phyloP scores from a whole-genome alignment of 2,113 vertebrate species.

The Elephantulus edwardii region DNA sequence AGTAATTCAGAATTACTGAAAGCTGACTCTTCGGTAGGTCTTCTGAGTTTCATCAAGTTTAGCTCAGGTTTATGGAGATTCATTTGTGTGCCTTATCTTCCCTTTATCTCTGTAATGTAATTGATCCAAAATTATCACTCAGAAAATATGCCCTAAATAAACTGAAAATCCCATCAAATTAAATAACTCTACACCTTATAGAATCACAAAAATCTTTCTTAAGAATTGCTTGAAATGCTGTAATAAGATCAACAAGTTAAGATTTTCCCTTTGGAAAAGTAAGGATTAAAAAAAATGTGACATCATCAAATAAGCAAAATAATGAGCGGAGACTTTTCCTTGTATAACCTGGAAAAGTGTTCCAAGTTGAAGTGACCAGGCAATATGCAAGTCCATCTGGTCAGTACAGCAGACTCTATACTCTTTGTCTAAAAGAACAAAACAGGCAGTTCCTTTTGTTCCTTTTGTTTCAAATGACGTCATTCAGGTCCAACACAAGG shows the following conservation, averaged over 20 bases:
- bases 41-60: not conserved
- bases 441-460: not conserved
- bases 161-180: not conserved
- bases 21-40: too few species aligned
- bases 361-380: not conserved
- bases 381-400: not conserved
- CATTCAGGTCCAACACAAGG: conserved; percentile 11
- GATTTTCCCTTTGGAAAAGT: conserved; percentile 20
- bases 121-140: conserved; percentile 22
- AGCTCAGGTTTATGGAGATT: not conserved
- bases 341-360: not conserved
- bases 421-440: not conserved
- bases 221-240: not conserved
- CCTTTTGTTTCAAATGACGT: conserved; percentile 42
- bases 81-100: not conserved
- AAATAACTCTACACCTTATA: not conserved
- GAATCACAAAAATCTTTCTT: not conserved
- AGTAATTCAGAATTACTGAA: too few species aligned
- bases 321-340: not conserved
- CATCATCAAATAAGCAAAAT: not conserved
- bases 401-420: not conserved
- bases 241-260: not conserved
- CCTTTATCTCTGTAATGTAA: not conserved
- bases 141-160: conserved; percentile 16
- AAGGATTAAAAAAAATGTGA: not conserved